Conservation (phyloP, 2,797 vertebrate genomes). For the Craterocephalus amniculus region DNA sequence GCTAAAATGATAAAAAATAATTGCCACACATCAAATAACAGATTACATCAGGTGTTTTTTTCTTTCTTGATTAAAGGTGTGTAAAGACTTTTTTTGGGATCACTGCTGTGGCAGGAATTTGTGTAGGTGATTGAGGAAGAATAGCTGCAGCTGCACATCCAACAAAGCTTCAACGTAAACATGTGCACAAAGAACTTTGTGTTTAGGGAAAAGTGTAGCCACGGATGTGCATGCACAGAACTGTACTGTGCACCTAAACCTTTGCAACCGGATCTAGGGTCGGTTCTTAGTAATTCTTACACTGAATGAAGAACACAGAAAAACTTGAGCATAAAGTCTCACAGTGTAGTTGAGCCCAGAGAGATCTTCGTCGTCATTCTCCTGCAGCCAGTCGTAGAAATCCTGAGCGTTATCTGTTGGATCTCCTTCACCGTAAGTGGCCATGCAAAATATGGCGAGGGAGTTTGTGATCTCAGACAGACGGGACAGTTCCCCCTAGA, state of each 20-base stretch:
- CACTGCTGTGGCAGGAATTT: not conserved
- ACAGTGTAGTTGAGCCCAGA: constrained; percentile 91
- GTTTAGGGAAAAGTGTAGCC: no score
- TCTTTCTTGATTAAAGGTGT: not conserved
- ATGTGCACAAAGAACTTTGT: no score
- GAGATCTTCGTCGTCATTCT: constrained; percentile 87
- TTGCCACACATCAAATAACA: no score
- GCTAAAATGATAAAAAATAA: no score
- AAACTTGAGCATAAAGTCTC: constrained; percentile 60
- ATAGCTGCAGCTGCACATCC: no score
- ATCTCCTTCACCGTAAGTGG: constrained; percentile 96
- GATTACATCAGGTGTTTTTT: not conserved
- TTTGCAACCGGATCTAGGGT: not conserved
- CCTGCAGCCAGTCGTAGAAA: constrained; percentile 97
- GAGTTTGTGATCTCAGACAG: constrained; percentile 92
- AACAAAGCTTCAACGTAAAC: no score
- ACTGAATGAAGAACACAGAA: not conserved
- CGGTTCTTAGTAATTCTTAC: not conserved
- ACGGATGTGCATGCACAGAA: no score
- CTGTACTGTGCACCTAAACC: no score
- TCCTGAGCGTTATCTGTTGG: constrained; percentile 98
- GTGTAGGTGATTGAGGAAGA: not conserved
- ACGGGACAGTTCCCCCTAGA: constrained; percentile 89
- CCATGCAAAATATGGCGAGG: constrained; percentile 96
- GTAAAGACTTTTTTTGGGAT: not conserved